These are phyloP conservation scores for Macrobrachium rosenbergii DNA, from an alignment of 1,140 invertebrate genomes.

Conservation along the genomic window DNA sequence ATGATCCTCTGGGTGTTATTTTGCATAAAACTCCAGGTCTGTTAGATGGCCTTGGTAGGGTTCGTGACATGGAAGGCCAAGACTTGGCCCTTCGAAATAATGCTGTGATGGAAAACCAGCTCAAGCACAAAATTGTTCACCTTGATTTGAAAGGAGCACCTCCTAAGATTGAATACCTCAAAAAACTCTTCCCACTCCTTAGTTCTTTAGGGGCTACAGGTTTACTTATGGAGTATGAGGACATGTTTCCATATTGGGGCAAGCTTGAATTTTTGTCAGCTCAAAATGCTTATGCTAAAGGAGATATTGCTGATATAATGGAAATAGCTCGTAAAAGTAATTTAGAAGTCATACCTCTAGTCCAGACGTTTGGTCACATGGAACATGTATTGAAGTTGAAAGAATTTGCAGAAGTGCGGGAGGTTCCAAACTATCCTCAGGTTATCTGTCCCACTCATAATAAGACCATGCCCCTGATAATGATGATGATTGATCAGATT, in stretches of 20 bases:
- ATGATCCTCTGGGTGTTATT: constrained; percentile 53
- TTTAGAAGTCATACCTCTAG: constrained; percentile 88
- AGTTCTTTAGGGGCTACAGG: constrained; percentile 72
- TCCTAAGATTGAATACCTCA: constrained; percentile 69
- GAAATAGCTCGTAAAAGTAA: constrained; percentile 77
- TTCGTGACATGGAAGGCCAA: constrained; percentile 34
- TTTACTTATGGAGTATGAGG: constrained; percentile 94
- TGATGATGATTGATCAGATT: constrained; percentile 86
- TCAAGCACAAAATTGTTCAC: constrained; percentile 68
- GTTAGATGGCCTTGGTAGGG: constrained; percentile 34
- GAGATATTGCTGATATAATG: constrained; percentile 79
- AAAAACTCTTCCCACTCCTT: constrained; percentile 72
- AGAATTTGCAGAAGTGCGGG: constrained; percentile 83
- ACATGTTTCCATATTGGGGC: constrained; percentile 94
- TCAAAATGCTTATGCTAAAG: constrained; percentile 81
- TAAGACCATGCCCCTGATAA: constrained; percentile 80
- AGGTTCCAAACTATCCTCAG: constrained; percentile 83
- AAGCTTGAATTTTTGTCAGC: constrained; percentile 78
- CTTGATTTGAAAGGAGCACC: constrained; percentile 73
- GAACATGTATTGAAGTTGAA: constrained; percentile 90
- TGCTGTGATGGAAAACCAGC: constrained; percentile 37
- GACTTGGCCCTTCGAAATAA: constrained; percentile 19
- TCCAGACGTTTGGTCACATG: constrained; percentile 96
- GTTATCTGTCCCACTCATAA: constrained; percentile 86
- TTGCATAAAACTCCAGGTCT: constrained; percentile 46